A percentile compares a stretch with the other conserved stretches of the same genome.
Conservation (phyloP, 1,140 invertebrate species). For the Caenorhabditis latens region DNA sequence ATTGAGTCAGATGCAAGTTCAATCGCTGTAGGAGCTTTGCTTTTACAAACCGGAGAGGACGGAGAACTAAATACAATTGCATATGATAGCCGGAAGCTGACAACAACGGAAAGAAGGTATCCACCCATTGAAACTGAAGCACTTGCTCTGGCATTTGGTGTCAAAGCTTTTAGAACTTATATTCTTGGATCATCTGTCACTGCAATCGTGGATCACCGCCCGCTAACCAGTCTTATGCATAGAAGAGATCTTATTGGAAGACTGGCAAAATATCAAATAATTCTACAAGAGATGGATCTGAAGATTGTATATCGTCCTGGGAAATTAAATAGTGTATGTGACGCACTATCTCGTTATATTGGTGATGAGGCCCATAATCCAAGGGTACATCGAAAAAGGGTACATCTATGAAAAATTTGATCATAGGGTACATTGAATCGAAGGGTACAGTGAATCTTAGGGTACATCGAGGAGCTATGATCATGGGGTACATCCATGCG, state of each 20-base stretch:
- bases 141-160: constrained; percentile 6
- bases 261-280: constrained; percentile 54
- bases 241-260: constrained; percentile 42
- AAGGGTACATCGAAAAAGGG: too few relatives aligned
- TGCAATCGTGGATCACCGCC: constrained; percentile 42
- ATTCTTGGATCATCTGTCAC: constrained; percentile 19
- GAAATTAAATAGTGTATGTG: background rate
- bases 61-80: constrained; percentile 32
- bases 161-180: constrained; percentile 26
- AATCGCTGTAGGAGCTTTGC: constrained; percentile 31
- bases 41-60: constrained; percentile 10
- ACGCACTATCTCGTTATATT: constrained; percentile 42
- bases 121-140: constrained; percentile 59
- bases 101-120: constrained; percentile 31
- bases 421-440: too few relatives aligned
- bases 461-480: too few relatives aligned
- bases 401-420: too few relatives aligned
- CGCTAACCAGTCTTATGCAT: constrained; percentile 27
- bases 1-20: constrained; percentile 27
- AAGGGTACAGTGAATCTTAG: too few relatives aligned
- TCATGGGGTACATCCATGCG: too few relatives aligned
- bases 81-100: constrained; percentile 38
- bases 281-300: constrained; percentile 26
- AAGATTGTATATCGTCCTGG: constrained; percentile 43
- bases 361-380: background rate